Evolutionary conservation across 2,888 invertebrate genomes (phyloP).

Genomic region (Apoda limacodes): DNA sequence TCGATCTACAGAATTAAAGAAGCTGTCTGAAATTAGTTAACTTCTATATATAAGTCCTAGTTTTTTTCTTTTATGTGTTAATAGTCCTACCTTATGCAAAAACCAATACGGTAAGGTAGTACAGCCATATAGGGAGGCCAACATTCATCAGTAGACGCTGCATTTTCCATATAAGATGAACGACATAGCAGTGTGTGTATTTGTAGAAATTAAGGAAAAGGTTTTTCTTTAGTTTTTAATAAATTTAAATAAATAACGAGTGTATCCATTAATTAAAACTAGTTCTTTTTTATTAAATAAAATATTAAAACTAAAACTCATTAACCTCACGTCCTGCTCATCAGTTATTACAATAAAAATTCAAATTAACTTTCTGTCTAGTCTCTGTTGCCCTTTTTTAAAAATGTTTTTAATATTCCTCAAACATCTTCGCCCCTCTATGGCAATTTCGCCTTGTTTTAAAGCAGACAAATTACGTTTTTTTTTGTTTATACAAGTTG

Average conservation of each 20-base stretch:
- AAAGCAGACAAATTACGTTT: slow-evolving; percentile 50
- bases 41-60: too few relatives aligned
- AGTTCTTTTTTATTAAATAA: too few relatives aligned
- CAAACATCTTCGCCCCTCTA: slow-evolving; percentile 50
- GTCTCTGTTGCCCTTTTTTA: slow-evolving; percentile 50
- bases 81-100: too few relatives aligned
- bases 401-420: slow-evolving; percentile 66
- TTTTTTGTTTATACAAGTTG: slow-evolving; percentile 66
- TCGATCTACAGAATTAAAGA: too few relatives aligned
- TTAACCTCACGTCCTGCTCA: slow-evolving; percentile 16
- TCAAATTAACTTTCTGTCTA: slow-evolving; percentile 50
- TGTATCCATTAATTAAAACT: slow-evolving; percentile 5
- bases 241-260: slow-evolving; percentile 9
- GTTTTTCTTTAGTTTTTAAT: slow-evolving; percentile 7
- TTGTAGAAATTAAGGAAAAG: too few relatives aligned
- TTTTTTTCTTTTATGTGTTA: too few relatives aligned
- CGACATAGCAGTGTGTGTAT: too few relatives aligned
- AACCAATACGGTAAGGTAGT: too few relatives aligned
- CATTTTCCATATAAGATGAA: too few relatives aligned
- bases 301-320: slow-evolving; percentile 6
- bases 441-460: slow-evolving; percentile 58
- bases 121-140: too few relatives aligned
- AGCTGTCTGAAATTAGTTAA: too few relatives aligned
- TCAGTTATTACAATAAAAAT: slow-evolving; percentile 51
- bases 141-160: too few relatives aligned